phyloP scores from a whole-genome alignment of 2,888 invertebrate genomes.

The Clanis bilineata region DNA sequence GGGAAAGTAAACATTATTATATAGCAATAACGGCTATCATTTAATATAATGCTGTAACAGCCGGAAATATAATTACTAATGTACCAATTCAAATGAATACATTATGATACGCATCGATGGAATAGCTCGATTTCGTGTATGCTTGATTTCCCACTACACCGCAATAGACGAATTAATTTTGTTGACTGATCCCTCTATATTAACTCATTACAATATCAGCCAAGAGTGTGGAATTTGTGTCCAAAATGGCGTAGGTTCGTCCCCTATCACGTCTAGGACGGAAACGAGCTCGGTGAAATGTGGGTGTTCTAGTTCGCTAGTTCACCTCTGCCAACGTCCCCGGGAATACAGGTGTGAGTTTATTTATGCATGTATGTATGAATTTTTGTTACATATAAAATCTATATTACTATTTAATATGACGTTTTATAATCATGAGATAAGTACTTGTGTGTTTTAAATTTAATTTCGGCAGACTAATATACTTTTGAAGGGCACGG shows the following conservation, averaged over 20 bases:
- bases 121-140: background rate
- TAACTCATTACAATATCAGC: too few species aligned
- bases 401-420: too few species aligned
- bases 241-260: too few species aligned
- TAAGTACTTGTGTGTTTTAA: background rate
- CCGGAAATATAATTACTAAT: background rate
- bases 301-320: too few species aligned
- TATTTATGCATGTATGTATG: too few species aligned
- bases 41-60: background rate
- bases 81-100: slow-evolving; percentile 5
- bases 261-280: too few species aligned
- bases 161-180: background rate
- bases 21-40: background rate
- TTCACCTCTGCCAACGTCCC: too few species aligned
- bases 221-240: too few species aligned
- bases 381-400: too few species aligned
- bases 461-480: slow-evolving; percentile 6
- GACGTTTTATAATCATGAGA: background rate
- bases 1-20: background rate
- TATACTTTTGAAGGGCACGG: background rate
- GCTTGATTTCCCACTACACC: background rate
- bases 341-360: too few species aligned
- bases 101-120: background rate
- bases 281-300: too few species aligned
- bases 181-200: background rate